Percentiles rank a stretch among this genome's conserved stretches.
phyloP scores from a whole-genome alignment of 2,113 vertebrate species.

The Sigmodon hispidus region DNA sequence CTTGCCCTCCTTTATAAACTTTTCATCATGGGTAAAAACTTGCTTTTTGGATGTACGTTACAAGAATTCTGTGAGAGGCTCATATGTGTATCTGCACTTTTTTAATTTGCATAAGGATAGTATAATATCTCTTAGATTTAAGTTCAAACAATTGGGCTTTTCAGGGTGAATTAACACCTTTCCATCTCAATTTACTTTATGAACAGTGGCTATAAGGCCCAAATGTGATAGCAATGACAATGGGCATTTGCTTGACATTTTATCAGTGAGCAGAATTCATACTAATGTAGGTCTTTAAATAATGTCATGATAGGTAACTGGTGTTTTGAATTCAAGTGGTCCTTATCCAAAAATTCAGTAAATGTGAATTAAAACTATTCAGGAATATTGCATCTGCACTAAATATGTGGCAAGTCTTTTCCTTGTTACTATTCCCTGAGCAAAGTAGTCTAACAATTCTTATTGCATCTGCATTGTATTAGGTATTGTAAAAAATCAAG shows the following conservation, averaged over 20 bases:
- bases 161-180: not conserved
- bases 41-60: not conserved
- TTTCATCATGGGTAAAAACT: not conserved
- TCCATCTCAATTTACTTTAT: not conserved
- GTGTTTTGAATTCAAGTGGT: not conserved
- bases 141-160: not conserved
- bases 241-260: not conserved
- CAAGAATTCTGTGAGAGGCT: not conserved
- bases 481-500: not conserved
- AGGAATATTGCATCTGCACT: not conserved
- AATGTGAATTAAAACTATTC: not conserved
- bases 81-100: not conserved
- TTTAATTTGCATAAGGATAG: not conserved
- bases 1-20: not conserved
- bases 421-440: not conserved
- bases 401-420: not conserved
- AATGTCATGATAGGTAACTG: not conserved
- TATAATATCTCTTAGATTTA: not conserved
- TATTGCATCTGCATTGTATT: not conserved
- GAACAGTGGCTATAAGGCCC: not conserved
- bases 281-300: not conserved
- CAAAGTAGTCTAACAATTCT: not conserved
- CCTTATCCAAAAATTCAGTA: not conserved
- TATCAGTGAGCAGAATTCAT: not conserved
- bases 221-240: not conserved